Base-by-base conservation (phyloP, 2,888 invertebrate genomes). In the Drosophila paramelanica region DNA sequence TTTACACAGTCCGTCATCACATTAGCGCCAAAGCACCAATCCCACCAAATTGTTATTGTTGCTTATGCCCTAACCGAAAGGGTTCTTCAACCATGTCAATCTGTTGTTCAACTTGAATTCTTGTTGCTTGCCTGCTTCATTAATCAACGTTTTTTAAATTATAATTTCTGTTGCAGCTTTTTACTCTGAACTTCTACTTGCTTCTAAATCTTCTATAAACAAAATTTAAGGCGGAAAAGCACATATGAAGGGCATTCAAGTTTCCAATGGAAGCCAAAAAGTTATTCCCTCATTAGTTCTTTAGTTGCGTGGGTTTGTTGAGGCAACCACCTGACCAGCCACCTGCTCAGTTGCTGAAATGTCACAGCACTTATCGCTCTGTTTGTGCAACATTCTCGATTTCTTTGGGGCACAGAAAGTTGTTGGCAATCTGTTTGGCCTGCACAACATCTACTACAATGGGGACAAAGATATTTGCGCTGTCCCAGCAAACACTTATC, bases 1-100 rank as follows among this genome's bases (percentile, higher is more conserved):
- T 81, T 81, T 81, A 74, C 83, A 78, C 81, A 76, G 78, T 58
- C 67, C 59, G 59, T 55, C 75, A 67, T 67, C 81, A 61, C 74
- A 79, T 80, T 80, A 79, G 71, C 67, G 59, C 52, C 42, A 60
- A 55, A 72, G 61, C 49, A 68, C 31, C 31, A 10, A 59, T n/a
- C 52, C 25, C 46, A 69, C 20, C 46, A 73, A 79, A 81, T 78
- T 81, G 73, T 80, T 79, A 68, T 72, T 77, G 71, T 74, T 77
- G 67, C 64, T 50, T 43, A 53, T 55, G 53, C 60, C n/a, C 46
- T 59, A 23, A 49, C 42, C 43, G n/a, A 13, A 43, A 53, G 59
- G 53, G 52, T 57, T 49, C 49, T 42, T 14, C 33, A 36, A 25
- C 42, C 49, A 14, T 13, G 25, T 57, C 27, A 49, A 60, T 50